Conservation (phyloP, 37 sponge, comb jelly and placozoan genomes). For the Petrosia ficiformis region DNA sequence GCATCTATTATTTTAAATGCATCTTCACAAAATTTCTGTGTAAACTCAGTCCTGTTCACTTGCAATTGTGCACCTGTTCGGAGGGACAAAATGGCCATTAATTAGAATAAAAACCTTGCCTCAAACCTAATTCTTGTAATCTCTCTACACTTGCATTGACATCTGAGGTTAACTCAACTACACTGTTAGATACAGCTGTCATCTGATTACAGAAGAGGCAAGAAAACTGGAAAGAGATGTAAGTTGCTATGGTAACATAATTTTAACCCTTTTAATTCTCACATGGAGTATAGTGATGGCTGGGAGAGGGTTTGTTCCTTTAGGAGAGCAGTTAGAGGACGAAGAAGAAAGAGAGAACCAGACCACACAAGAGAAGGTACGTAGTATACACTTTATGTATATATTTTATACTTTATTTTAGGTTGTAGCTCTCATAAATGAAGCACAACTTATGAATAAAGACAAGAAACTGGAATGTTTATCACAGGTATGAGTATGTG, state of each 20-base stretch:
- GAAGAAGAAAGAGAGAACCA: conserved; percentile 24
- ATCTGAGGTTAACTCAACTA: conserved; percentile 37
- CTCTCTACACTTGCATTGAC: conserved; percentile 42
- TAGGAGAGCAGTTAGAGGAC: conserved; percentile 49
- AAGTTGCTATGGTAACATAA: conserved; percentile 13
- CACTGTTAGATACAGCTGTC: neutral
- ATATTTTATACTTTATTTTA: neutral
- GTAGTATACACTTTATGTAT: neutral
- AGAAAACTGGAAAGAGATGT: too few species aligned
- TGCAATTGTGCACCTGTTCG: conserved; percentile 6
- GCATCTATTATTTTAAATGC: conserved; percentile 27
- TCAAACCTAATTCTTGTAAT: conserved; percentile 40
- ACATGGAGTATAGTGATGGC: neutral
- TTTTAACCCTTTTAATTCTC: neutral
- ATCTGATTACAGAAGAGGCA: too few species aligned
- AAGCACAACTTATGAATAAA: conserved; percentile 67
- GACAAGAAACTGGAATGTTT: conserved; percentile 65
- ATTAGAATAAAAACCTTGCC: neutral
- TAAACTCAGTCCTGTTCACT: neutral
- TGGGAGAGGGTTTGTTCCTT: conserved; percentile 29
- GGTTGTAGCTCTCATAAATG: conserved; percentile 69
- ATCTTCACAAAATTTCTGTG: neutral
- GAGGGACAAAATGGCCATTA: neutral
- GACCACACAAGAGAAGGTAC: conserved; percentile 47
- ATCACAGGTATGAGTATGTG: conserved; percentile 46